These are phyloP conservation scores for Epicampocera succincta DNA, from an alignment of 2,888 invertebrate species.

Conservation along the genomic window DNA sequence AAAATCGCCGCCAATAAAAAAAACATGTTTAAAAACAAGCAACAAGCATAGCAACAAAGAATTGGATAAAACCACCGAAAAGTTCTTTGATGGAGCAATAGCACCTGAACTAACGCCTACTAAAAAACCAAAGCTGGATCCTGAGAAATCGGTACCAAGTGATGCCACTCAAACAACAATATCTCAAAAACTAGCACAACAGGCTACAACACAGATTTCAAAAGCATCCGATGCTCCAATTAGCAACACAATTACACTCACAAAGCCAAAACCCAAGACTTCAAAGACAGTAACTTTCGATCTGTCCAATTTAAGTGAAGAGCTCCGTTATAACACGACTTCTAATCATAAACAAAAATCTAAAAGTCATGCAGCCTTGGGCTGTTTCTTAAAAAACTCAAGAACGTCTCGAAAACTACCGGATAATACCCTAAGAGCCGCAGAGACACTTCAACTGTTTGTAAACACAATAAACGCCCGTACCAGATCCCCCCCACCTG, in stretches of 20 bases:
- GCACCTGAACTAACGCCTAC: not conserved
- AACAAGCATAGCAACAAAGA: constrained; percentile 10
- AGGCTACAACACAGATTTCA: not conserved
- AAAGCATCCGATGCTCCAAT: not conserved
- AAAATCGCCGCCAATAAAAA: constrained; percentile 27
- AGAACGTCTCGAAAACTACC: constrained; percentile 25
- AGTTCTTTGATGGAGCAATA: not conserved
- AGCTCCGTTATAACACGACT: not conserved
- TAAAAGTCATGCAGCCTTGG: constrained; percentile 17
- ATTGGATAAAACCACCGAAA: not conserved
- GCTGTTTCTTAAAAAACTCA: constrained; percentile 39
- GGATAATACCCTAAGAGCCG: constrained; percentile 50
- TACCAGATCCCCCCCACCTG: constrained; percentile 31
- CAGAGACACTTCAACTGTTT: constrained; percentile 55
- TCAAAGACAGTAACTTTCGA: constrained; percentile 59
- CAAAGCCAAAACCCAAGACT: constrained; percentile 34
- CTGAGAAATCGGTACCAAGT: not conserved
- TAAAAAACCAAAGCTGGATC: constrained; percentile 22
- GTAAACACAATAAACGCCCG: constrained; percentile 56
- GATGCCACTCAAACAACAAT: not conserved
- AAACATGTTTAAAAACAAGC: constrained; percentile 39
- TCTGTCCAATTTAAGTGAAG: constrained; percentile 49
- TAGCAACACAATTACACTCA: not conserved
- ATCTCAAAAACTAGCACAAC: not conserved
- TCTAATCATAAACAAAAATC: constrained; percentile 23